Evolutionary conservation across 2,113 vertebrate genomes (phyloP).

Genomic region (Sinosuthora webbiana): DNA sequence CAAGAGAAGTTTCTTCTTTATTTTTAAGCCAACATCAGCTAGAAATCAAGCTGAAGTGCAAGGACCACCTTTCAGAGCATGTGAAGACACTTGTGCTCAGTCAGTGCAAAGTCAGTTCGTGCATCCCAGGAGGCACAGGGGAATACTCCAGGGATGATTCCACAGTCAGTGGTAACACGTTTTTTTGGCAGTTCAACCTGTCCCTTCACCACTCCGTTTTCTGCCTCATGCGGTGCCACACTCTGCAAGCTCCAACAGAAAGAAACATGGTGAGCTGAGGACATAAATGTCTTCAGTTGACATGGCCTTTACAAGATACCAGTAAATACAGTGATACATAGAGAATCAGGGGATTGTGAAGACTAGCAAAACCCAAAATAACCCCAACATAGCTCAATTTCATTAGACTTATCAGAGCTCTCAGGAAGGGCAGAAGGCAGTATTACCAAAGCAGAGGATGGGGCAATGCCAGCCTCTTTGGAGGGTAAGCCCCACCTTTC

Average conservation of each 20-base stretch:
- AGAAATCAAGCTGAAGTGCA: background rate
- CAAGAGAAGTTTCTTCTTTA: background rate
- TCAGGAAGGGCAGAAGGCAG: background rate
- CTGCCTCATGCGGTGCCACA: background rate
- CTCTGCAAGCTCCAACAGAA: background rate
- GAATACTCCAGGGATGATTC: background rate
- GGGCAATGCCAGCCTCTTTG: background rate
- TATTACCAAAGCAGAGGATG: background rate
- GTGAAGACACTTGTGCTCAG: background rate
- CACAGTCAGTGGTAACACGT: background rate
- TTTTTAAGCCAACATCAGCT: background rate
- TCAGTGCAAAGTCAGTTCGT: background rate
- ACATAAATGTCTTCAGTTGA: background rate
- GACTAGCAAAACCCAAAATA: background rate
- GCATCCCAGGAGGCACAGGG: background rate
- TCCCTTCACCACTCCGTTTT: background rate
- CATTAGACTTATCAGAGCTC: background rate
- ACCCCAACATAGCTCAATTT: background rate
- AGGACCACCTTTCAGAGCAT: rapidly evolving
- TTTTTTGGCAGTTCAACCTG: background rate
- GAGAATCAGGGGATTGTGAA: background rate
- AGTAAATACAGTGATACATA: background rate
- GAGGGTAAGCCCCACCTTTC: background rate
- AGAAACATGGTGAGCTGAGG: background rate
- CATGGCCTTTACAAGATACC: background rate